Conservation (phyloP, 1,140 invertebrate genomes). For the Trissolcus basalis region DNA sequence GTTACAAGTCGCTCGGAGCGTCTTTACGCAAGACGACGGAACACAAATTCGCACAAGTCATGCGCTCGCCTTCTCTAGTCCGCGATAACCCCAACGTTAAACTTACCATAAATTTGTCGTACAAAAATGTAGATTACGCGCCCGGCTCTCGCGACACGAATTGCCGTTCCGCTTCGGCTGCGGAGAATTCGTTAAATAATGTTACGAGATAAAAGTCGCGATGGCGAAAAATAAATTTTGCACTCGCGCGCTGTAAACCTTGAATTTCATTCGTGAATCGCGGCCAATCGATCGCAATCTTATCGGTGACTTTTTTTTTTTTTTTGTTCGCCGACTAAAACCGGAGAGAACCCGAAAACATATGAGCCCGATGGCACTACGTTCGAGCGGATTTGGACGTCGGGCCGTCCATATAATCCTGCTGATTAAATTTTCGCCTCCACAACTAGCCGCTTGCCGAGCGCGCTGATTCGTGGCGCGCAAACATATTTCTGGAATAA, state of each 20-base stretch:
- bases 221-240: slow-evolving; percentile 16
- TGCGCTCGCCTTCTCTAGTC: slow-evolving; percentile 16
- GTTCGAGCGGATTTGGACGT: too few relatives aligned
- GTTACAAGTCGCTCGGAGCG: slow-evolving; percentile 54
- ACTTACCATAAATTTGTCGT: slow-evolving; percentile 47
- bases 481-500: too few relatives aligned
- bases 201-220: slow-evolving; percentile 19
- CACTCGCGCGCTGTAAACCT: neutral
- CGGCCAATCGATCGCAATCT: slow-evolving; percentile 15
- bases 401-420: too few relatives aligned
- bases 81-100: slow-evolving; percentile 33
- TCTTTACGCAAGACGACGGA: slow-evolving; percentile 42
- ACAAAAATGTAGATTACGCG: slow-evolving; percentile 39
- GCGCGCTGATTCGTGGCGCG: too few relatives aligned
- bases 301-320: slow-evolving; percentile 28
- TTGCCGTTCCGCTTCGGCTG: slow-evolving; percentile 6
- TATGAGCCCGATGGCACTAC: slow-evolving; percentile 14
- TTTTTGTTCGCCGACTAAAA: slow-evolving; percentile 29
- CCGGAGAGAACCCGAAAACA: slow-evolving; percentile 28
- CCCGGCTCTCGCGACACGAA: slow-evolving; percentile 2
- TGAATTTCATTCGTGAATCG: slow-evolving; percentile 6
- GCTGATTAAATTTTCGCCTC: too few relatives aligned
- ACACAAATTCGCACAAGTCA: slow-evolving; percentile 52
- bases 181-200: slow-evolving; percentile 12
- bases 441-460: too few relatives aligned